These are phyloP conservation scores for Pygoscelis antarcticus DNA, from an alignment of 2,113 vertebrate species.

Conservation along the genomic window DNA sequence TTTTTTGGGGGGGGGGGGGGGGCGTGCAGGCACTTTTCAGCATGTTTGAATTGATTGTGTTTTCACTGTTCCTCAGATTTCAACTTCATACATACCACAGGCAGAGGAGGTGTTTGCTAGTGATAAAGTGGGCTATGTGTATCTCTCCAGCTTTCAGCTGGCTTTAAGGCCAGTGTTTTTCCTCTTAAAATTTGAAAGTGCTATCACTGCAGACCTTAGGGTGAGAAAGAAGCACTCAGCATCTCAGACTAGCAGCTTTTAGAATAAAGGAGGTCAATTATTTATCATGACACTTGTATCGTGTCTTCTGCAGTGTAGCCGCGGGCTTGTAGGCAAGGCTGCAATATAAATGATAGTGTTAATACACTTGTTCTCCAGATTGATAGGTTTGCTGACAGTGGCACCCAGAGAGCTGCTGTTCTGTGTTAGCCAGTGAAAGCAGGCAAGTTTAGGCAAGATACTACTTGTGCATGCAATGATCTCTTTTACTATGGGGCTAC, in stretches of 20 bases:
- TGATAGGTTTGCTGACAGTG: not conserved
- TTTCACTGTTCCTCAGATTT: not conserved
- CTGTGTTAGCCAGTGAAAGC: not conserved
- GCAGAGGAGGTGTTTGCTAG: not conserved
- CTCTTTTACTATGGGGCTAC: not conserved
- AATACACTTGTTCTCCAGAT: not conserved
- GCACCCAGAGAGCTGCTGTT: not conserved
- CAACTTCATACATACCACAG: fast-evolving
- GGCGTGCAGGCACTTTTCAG: not conserved
- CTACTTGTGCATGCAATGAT: fast-evolving
- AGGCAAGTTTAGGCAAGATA: not conserved
- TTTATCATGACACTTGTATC: not conserved
- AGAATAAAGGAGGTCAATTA: not conserved
- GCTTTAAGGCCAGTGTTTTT: not conserved
- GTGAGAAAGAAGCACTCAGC: not conserved
- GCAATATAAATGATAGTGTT: not conserved
- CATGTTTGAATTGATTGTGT: not conserved
- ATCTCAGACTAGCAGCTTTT: not conserved
- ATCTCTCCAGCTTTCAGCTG: not conserved
- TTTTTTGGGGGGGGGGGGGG: too few species aligned
- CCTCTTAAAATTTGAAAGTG: not conserved
- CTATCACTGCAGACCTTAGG: not conserved
- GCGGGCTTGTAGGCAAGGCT: not conserved
- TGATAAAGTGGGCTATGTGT: not conserved
- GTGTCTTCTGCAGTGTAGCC: not conserved